These are phyloP conservation scores for Holothuria leucospilota DNA, from an alignment of 53 echinoderm and acorn worm species.

Conservation along the genomic window DNA sequence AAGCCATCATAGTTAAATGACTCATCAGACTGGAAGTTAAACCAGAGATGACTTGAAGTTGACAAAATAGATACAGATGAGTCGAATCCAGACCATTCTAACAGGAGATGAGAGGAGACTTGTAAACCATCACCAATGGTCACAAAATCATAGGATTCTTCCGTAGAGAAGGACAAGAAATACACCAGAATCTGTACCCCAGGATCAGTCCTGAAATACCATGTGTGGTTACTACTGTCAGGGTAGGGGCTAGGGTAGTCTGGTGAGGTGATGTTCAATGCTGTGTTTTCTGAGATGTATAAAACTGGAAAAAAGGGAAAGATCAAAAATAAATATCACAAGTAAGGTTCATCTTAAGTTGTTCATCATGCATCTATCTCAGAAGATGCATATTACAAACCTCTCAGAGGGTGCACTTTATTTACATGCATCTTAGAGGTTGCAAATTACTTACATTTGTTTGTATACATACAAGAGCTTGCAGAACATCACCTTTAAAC, in stretches of 20 bases:
- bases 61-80: slow-evolving; percentile 6
- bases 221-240: background rate
- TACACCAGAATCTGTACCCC: slow-evolving; percentile 33
- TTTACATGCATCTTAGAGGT: too few species aligned
- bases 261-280: background rate
- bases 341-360: too few species aligned
- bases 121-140: slow-evolving; percentile 13
- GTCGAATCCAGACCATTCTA: slow-evolving; percentile 21
- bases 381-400: too few species aligned
- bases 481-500: too few species aligned
- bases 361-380: too few species aligned
- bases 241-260: slow-evolving; percentile 8
- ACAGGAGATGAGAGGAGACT: background rate
- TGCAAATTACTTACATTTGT: too few species aligned
- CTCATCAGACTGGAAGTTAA: slow-evolving; percentile 19
- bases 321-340: too few species aligned
- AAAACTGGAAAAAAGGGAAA: background rate
- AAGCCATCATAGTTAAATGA: background rate
- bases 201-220: background rate
- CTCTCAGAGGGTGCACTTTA: too few species aligned
- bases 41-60: slow-evolving; percentile 1
- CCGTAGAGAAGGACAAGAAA: slow-evolving; percentile 4
- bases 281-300: background rate
- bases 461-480: too few species aligned
- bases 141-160: slow-evolving; percentile 15